Percentiles rank a stretch among this genome's conserved stretches.
Evolutionary conservation across 2,888 invertebrate genomes (phyloP).

Genomic region (Caenorhabditis sp.): DNA sequence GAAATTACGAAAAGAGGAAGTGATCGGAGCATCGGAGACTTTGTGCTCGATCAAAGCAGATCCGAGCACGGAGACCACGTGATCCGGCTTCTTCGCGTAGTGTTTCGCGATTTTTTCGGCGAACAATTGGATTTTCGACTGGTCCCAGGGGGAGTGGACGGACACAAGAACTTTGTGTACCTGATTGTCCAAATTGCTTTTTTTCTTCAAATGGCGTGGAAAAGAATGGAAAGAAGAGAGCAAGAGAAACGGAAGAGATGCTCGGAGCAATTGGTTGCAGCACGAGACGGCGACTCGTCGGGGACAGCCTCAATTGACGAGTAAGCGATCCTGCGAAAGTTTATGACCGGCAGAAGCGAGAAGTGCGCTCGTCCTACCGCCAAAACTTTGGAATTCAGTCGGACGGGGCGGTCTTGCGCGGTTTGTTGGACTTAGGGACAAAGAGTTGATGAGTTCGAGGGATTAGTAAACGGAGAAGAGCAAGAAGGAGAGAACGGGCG

Average conservation of each 20-base stretch:
- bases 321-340: slow-evolving; percentile 40
- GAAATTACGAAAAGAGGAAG: background rate
- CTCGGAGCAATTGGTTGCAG: slow-evolving; percentile 49
- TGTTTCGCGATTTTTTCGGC: slow-evolving; percentile 34
- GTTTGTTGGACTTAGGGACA: slow-evolving; percentile 33
- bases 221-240: background rate
- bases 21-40: background rate
- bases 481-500: slow-evolving; percentile 22
- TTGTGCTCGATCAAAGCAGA: slow-evolving; percentile 33
- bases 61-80: slow-evolving; percentile 17
- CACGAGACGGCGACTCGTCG: slow-evolving; percentile 21
- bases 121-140: slow-evolving; percentile 43
- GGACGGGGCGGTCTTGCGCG: slow-evolving; percentile 18
- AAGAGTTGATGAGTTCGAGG: slow-evolving; percentile 49
- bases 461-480: slow-evolving; percentile 37
- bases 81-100: slow-evolving; percentile 17
- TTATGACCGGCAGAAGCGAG: slow-evolving; percentile 49
- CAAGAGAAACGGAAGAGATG: slow-evolving; percentile 18
- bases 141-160: slow-evolving; percentile 26
- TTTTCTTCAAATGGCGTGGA: slow-evolving; percentile 45
- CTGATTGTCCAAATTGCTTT: slow-evolving; percentile 62
- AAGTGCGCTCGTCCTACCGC: slow-evolving; percentile 31
- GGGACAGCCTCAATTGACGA: slow-evolving; percentile 24
- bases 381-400: slow-evolving; percentile 33
- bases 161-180: slow-evolving; percentile 61